Evolutionary conservation across 2,888 invertebrate species (phyloP).

Genomic region (Mythimna albipuncta): DNA sequence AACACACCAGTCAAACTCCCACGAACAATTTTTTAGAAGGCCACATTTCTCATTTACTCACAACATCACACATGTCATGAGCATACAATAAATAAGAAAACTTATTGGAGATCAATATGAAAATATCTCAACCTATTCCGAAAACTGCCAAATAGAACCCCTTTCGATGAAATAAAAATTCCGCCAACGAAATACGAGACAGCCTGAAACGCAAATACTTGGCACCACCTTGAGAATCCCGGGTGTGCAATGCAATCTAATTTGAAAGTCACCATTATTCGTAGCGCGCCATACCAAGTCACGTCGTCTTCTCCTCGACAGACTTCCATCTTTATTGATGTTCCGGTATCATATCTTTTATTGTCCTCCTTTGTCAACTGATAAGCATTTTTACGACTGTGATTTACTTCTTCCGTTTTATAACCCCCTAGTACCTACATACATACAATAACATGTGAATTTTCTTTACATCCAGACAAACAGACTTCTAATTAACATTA

Average conservation of each 20-base stretch:
- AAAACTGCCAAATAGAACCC: slow-evolving; percentile 49
- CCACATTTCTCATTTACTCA: neutral
- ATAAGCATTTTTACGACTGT: slow-evolving; percentile 61
- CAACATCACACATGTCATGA: slow-evolving; percentile 13
- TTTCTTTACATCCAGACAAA: slow-evolving; percentile 16
- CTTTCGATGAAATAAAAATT: slow-evolving; percentile 55
- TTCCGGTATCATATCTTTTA: slow-evolving; percentile 70
- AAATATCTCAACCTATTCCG: slow-evolving; percentile 39
- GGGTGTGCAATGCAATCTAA: slow-evolving; percentile 74
- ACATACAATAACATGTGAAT: slow-evolving; percentile 28
- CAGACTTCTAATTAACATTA: slow-evolving; percentile 26
- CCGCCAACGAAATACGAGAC: slow-evolving; percentile 67
- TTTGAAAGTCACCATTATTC: slow-evolving; percentile 77
- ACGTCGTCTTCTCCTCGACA: slow-evolving; percentile 74
- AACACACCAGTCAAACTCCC: neutral
- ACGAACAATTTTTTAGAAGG: neutral
- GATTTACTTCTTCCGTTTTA: slow-evolving; percentile 61
- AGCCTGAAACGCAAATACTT: slow-evolving; percentile 72
- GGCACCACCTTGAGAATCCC: slow-evolving; percentile 69
- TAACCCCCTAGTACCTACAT: slow-evolving; percentile 33
- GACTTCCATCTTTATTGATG: slow-evolving; percentile 72
- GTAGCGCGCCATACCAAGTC: slow-evolving; percentile 71
- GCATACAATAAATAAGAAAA: slow-evolving; percentile 32
- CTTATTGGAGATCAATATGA: slow-evolving; percentile 35
- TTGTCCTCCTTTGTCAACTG: slow-evolving; percentile 64